phyloP scores from a whole-genome alignment of 2,888 invertebrate genomes.

The Coecobrya sp. region DNA sequence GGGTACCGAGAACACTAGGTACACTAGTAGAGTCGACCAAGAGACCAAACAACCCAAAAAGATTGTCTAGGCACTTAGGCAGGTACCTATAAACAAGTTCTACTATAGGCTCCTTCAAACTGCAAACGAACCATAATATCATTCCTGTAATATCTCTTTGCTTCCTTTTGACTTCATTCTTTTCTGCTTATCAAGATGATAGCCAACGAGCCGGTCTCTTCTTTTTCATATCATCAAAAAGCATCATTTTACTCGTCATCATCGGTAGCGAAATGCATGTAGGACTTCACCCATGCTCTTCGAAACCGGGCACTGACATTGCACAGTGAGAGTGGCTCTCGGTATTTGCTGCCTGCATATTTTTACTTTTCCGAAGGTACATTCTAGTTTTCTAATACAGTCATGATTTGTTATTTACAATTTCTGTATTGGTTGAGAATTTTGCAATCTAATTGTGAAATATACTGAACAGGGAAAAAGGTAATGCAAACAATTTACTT shows the following conservation, averaged over 20 bases:
- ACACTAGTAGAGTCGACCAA: not conserved
- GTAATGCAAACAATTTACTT: not conserved
- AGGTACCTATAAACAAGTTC: slow-evolving; percentile 26
- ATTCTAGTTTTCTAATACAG: too few relatives aligned
- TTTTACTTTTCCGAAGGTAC: too few relatives aligned
- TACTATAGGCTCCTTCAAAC: not conserved
- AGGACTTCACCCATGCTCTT: not conserved
- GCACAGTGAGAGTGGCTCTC: not conserved
- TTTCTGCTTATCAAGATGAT: slow-evolving; percentile 57
- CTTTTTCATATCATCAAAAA: slow-evolving; percentile 28
- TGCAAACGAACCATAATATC: slow-evolving; percentile 21
- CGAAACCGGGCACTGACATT: not conserved
- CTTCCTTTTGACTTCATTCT: slow-evolving; percentile 55
- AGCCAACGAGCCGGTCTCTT: slow-evolving; percentile 55
- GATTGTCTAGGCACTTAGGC: slow-evolving; percentile 1
- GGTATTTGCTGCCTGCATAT: too few relatives aligned
- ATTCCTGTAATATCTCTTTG: slow-evolving; percentile 34
- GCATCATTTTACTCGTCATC: slow-evolving; percentile 24
- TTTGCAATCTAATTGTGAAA: too few relatives aligned
- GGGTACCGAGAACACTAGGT: slow-evolving; percentile 9
- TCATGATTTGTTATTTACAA: too few relatives aligned
- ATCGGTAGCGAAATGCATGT: slow-evolving; percentile 11
- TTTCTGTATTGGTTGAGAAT: not conserved
- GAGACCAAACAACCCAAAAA: slow-evolving; percentile 32
- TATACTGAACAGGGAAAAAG: not conserved